phyloP scores from a whole-genome alignment of 2,888 invertebrate genomes.

The Apantesis nais region DNA sequence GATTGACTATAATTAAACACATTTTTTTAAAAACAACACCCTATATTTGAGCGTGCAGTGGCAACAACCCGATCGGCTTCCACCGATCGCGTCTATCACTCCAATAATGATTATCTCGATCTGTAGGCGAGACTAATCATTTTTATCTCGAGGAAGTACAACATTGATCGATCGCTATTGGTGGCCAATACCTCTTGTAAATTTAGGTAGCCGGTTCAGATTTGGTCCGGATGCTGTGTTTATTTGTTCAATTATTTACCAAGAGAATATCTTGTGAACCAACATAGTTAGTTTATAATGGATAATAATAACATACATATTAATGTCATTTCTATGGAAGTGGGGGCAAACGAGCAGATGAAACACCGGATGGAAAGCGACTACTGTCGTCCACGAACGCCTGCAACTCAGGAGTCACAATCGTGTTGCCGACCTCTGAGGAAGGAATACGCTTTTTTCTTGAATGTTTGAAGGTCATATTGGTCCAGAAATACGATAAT shows the following conservation, averaged over 20 bases:
- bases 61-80: constrained; percentile 59
- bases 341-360: no score
- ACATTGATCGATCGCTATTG: constrained; percentile 64
- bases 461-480: no score
- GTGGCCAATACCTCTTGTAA: constrained; percentile 42
- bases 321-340: no score
- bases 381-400: no score
- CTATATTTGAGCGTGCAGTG: constrained; percentile 61
- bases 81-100: constrained; percentile 64
- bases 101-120: constrained; percentile 67
- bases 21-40: constrained; percentile 18
- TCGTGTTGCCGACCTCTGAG: no score
- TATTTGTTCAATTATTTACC: neutral
- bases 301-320: no score
- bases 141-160: constrained; percentile 67
- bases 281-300: neutral
- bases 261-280: neutral
- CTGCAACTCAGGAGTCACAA: no score
- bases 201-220: constrained; percentile 14
- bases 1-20: no score
- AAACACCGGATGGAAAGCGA: no score
- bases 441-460: no score
- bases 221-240: constrained; percentile 16
- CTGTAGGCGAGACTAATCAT: constrained; percentile 68
- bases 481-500: no score